A percentile compares a stretch with the other conserved stretches of the same genome.
These are phyloP conservation scores for Cryptoblepharus egeriae DNA, from an alignment of 2,797 vertebrate genomes.

Conservation along the genomic window DNA sequence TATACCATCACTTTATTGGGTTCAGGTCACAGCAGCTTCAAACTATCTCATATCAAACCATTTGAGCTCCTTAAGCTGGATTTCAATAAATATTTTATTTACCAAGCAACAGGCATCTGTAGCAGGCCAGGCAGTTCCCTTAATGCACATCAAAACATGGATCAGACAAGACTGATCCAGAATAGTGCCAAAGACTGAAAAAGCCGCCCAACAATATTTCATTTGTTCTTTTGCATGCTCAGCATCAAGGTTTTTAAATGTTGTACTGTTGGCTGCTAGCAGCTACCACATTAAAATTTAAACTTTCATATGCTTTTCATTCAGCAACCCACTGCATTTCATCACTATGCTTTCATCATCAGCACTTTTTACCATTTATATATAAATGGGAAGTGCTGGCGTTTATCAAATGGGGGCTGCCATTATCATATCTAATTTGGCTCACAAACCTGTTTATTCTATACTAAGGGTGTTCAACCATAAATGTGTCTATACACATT, in stretches of 20 bases:
- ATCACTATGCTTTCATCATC: too few species aligned
- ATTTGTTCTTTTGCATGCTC: neutral
- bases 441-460: neutral
- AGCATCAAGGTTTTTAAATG: neutral
- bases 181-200: too few species aligned
- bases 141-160: too few species aligned
- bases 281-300: neutral
- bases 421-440: neutral
- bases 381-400: neutral
- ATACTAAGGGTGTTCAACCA: neutral
- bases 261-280: neutral
- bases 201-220: too few species aligned
- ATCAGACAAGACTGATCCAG: too few species aligned
- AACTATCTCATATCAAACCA: neutral
- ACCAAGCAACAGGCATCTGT: too few species aligned
- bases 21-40: neutral
- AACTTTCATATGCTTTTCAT: too few species aligned
- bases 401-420: neutral
- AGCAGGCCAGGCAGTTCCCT: too few species aligned
- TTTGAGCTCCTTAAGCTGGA: neutral
- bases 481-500: neutral
- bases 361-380: neutral
- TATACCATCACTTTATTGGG: neutral
- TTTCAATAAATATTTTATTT: neutral
- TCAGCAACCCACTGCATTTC: too few species aligned